Evolutionary conservation across 2,797 vertebrate species (phyloP).

Genomic region (Xiphophorus birchmanni): DNA sequence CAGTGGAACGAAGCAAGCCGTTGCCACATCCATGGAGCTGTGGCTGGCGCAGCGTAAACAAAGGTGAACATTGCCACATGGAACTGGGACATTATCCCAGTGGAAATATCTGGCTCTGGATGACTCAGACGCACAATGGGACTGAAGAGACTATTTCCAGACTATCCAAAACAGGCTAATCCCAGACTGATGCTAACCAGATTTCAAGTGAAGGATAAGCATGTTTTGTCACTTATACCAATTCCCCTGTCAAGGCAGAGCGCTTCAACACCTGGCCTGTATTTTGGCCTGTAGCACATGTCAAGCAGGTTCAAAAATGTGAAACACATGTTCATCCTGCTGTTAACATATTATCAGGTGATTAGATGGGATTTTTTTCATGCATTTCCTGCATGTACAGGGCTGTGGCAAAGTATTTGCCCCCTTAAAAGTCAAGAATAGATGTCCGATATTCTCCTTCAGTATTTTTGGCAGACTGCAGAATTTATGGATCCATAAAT

Average conservation of each 20-base stretch:
- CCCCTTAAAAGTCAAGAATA: neutral
- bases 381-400: slow-evolving; percentile 7
- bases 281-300: slow-evolving; percentile 46
- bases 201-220: slow-evolving; percentile 64
- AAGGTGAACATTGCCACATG: slow-evolving; percentile 61
- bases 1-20: slow-evolving; percentile 29
- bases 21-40: slow-evolving; percentile 66
- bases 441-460: neutral
- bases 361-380: slow-evolving; percentile 27
- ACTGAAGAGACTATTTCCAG: slow-evolving; percentile 74
- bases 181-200: slow-evolving; percentile 75
- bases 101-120: slow-evolving; percentile 75
- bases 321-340: slow-evolving; percentile 39
- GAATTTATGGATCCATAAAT: neutral
- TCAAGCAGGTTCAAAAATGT: slow-evolving; percentile 57
- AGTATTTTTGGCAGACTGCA: neutral
- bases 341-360: slow-evolving; percentile 39
- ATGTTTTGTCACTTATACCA: slow-evolving; percentile 38
- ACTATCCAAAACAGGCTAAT: slow-evolving; percentile 77
- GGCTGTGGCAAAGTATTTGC: neutral
- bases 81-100: slow-evolving; percentile 73
- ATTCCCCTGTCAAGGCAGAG: slow-evolving; percentile 51
- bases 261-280: slow-evolving; percentile 38
- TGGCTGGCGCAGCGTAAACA: slow-evolving; percentile 68
- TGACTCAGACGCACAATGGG: slow-evolving; percentile 76